phyloP scores from a whole-genome alignment of 2,797 vertebrate species.

The Protosalanx chinensis region DNA sequence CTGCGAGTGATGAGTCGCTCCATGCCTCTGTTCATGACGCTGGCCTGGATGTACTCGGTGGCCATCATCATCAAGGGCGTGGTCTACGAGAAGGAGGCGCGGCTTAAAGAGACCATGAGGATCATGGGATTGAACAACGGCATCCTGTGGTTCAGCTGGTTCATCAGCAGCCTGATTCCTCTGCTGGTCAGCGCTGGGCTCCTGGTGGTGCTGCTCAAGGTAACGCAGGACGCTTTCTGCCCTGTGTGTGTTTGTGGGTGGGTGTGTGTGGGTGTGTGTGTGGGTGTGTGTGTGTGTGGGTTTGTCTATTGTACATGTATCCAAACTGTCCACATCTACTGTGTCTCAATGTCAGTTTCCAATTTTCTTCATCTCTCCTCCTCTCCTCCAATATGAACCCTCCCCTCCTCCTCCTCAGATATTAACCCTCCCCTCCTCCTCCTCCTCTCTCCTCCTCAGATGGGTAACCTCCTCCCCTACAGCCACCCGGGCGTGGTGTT shows the following conservation, averaged over 20 bases:
- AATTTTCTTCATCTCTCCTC: background rate
- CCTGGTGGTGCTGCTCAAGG: slow-evolving; percentile 91
- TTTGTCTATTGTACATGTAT: no score
- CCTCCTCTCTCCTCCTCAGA: slow-evolving; percentile 57
- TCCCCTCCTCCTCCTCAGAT: background rate
- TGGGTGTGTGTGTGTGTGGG: no score
- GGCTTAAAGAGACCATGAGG: slow-evolving; percentile 97
- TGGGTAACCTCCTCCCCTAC: slow-evolving; percentile 94
- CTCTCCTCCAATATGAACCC: no score
- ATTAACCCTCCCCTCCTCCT: no score
- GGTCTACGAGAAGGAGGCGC: slow-evolving; percentile 95
- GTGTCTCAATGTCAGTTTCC: no score
- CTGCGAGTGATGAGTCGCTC: slow-evolving; percentile 94
- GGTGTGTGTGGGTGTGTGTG: no score
- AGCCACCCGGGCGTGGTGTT: slow-evolving; percentile 91
- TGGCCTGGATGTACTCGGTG: slow-evolving; percentile 99
- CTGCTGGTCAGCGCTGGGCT: slow-evolving; percentile 89
- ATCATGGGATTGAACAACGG: slow-evolving; percentile 96
- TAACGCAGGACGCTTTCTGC: slow-evolving; percentile 37
- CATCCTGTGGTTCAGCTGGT: slow-evolving; percentile 97
- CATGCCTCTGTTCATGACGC: slow-evolving; percentile 97
- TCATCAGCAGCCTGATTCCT: slow-evolving; percentile 94
- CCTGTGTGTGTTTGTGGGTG: no score
- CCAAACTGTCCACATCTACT: no score
- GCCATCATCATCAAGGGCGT: slow-evolving; percentile 97